Evolutionary conservation across 2,797 vertebrate species (phyloP).

Genomic region (Limnodromus scolopaceus): DNA sequence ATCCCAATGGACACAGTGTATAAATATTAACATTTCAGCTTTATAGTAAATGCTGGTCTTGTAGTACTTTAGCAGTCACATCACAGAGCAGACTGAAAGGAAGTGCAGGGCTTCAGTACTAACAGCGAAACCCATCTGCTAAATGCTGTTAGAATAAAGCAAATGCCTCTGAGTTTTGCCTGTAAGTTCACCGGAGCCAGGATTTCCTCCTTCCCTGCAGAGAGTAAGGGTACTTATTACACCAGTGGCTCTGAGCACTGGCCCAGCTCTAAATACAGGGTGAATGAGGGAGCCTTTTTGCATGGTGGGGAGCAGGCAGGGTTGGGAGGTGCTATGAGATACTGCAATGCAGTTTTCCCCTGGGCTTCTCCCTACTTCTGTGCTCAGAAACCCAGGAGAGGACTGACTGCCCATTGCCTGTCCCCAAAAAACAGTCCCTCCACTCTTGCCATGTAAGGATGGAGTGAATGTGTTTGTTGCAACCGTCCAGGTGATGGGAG

Average conservation of each 20-base stretch:
- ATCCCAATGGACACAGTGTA: background rate
- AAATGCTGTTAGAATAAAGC: background rate
- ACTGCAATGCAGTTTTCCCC: background rate
- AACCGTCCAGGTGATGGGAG: background rate
- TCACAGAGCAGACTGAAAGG: slow-evolving; percentile 13
- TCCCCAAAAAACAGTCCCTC: background rate
- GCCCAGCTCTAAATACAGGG: background rate
- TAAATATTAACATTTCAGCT: slow-evolving; percentile 52
- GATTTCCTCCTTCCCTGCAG: background rate
- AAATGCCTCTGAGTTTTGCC: background rate
- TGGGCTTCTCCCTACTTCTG: background rate
- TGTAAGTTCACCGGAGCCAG: background rate
- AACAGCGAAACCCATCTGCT: background rate
- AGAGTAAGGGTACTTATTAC: background rate
- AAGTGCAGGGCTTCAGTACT: background rate
- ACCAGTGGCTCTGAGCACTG: background rate
- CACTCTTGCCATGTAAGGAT: background rate
- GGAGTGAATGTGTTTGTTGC: background rate
- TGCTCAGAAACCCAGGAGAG: background rate
- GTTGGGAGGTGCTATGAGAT: background rate
- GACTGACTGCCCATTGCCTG: fast-evolving
- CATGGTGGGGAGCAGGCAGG: fast-evolving
- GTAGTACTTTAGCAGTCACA: slow-evolving; percentile 24
- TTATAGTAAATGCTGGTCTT: background rate
- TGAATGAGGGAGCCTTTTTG: background rate